Evolutionary conservation across 2,797 vertebrate genomes (phyloP), one percentile per base, ranked within the genome.

Genomic region (Botia almorhae): DNA sequence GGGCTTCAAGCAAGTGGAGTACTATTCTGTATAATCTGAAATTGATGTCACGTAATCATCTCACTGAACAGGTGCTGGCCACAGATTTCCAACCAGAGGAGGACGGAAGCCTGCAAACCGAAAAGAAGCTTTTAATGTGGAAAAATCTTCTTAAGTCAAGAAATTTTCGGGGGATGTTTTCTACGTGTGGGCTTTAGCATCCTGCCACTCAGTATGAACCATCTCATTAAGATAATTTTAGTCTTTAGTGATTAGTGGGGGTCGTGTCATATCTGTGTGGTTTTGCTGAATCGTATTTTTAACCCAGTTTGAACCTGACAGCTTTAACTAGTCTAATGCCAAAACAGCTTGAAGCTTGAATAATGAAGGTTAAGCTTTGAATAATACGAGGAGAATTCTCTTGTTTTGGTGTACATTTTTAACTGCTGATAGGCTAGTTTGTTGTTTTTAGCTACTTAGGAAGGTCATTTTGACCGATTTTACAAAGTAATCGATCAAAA

Each of bases 21-120:
- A n/a, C 55, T 48, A 63, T 61, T 78, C 67, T 51, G 39, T 61
- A 50, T 61, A 74, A 69, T 70, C 67, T 39, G 55, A 78, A 78
- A 51, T 48, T 61, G 68, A 78, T 70, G 76, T 51, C 76, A 70
- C 43, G 26, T 70, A 13, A 29, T 13, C 43, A 71, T 70, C 76
- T 46, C 55, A 78, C n/a, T 36, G 26, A 78, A 63, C 43, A 63
- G 67, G 55, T 78, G 74, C 61, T 55, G 33, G 74, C 74, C 63
- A 21, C 46, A 76, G 65, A 69, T 77, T 77, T 77, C 17, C 23
- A 74, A 53, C 33, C 53, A 58, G 36, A 29, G 64, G 36, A 77
- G n/a, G 67, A 60, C 16, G 17, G 33, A 53, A 16, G 29, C 58
- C 46, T 64, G 69, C 69, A 64, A 46, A 50, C 77, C 23, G 26